phyloP scores from a whole-genome alignment of 2,888 invertebrate genomes.

The Oscheius sp. region DNA sequence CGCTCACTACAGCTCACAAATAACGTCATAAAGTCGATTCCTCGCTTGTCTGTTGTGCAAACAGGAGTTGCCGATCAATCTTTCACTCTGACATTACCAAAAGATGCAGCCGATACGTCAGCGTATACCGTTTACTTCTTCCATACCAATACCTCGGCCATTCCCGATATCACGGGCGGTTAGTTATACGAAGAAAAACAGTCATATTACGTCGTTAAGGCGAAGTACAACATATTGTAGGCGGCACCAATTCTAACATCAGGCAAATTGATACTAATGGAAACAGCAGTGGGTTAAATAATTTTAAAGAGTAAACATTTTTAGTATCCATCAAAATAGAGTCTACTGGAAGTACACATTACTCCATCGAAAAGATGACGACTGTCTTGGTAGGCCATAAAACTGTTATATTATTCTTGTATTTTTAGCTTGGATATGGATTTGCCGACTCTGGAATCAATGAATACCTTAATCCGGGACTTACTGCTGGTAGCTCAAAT shows the following conservation, averaged over 20 bases:
- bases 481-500: neutral
- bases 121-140: neutral
- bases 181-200: too few relatives aligned
- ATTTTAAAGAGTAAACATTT: too few relatives aligned
- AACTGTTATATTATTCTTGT: neutral
- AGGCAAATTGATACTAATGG: too few relatives aligned
- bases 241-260: too few relatives aligned
- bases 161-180: too few relatives aligned
- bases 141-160: too few relatives aligned
- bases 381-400: neutral
- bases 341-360: neutral
- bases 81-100: neutral
- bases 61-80: too few relatives aligned
- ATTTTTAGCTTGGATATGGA: constrained; percentile 11
- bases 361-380: constrained; percentile 26
- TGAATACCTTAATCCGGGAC: neutral
- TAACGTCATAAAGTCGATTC: neutral
- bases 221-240: too few relatives aligned
- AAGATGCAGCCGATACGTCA: constrained; percentile 6
- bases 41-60: constrained; percentile 17
- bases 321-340: neutral
- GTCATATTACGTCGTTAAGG: too few relatives aligned
- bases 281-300: too few relatives aligned
- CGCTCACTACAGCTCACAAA: neutral
- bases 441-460: neutral